Percentiles rank a stretch among this genome's conserved stretches.
phyloP scores from a whole-genome alignment of 35 echinoderm and acorn worm genomes.

The Stichopus chloronotus region DNA sequence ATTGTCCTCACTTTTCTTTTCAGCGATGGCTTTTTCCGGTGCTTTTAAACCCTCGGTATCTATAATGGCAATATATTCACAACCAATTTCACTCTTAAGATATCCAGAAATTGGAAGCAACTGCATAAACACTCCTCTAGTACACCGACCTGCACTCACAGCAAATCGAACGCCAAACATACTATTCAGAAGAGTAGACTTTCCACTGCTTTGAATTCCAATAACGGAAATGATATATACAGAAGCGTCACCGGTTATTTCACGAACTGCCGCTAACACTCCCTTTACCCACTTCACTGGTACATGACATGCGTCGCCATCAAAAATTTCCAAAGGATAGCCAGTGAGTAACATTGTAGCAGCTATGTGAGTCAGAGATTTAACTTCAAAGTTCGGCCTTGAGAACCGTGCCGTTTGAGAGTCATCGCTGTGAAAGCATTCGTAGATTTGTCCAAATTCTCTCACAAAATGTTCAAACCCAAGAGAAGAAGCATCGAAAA shows the following conservation, averaged over 20 bases:
- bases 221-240: slow-evolving; percentile 59
- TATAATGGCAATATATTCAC: slow-evolving; percentile 19
- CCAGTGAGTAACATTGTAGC: slow-evolving; percentile 28
- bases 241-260: background rate
- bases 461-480: slow-evolving; percentile 53
- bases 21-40: background rate
- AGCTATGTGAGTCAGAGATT: background rate
- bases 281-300: slow-evolving; percentile 45
- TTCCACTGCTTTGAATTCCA: slow-evolving; percentile 69
- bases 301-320: slow-evolving; percentile 51
- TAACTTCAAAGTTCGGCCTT: background rate
- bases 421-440: background rate
- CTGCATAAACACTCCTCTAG: slow-evolving; percentile 49
- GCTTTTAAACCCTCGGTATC: slow-evolving; percentile 49
- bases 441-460: slow-evolving; percentile 58
- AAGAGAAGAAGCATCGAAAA: background rate
- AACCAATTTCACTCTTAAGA: background rate
- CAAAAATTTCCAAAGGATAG: slow-evolving; percentile 43
- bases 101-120: background rate
- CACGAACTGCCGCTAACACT: background rate
- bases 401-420: background rate
- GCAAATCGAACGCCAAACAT: slow-evolving; percentile 65
- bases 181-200: slow-evolving; percentile 48
- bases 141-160: slow-evolving; percentile 62
- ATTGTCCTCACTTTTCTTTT: background rate